phyloP scores from a whole-genome alignment of 2,888 invertebrate genomes.

The Eugnorisma glareosa region DNA sequence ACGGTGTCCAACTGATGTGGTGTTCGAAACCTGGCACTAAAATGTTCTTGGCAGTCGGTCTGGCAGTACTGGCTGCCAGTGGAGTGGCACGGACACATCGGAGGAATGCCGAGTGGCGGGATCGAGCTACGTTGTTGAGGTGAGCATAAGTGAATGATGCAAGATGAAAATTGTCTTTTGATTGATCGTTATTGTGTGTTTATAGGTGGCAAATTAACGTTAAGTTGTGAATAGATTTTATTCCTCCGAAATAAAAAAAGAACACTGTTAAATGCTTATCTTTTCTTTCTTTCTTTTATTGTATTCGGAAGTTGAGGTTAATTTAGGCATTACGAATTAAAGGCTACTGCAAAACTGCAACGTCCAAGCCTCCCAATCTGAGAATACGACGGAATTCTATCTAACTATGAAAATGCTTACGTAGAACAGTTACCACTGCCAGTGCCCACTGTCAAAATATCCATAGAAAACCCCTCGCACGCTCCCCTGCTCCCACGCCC shows the following conservation, averaged over 20 bases:
- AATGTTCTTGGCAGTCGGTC: constrained; percentile 89
- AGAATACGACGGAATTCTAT: background rate
- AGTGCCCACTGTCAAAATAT: background rate
- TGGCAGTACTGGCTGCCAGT: constrained; percentile 91
- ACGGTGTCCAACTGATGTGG: constrained; percentile 94
- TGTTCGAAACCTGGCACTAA: constrained; percentile 89
- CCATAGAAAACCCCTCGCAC: too few relatives aligned
- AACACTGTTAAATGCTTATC: background rate
- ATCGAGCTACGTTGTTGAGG: constrained; percentile 94
- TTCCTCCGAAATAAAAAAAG: background rate
- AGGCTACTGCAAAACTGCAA: background rate
- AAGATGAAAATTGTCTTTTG: background rate
- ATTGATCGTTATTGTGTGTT: background rate
- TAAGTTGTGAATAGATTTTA: background rate
- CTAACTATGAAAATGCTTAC: background rate
- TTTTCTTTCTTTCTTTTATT: too few relatives aligned
- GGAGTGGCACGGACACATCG: constrained; percentile 93
- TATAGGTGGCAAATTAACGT: background rate
- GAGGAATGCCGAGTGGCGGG: constrained; percentile 95
- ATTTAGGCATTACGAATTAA: background rate
- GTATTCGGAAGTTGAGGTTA: background rate
- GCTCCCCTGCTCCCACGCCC: background rate
- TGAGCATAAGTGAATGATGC: constrained; percentile 73
- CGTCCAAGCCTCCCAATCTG: background rate
- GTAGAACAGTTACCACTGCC: background rate